Evolutionary conservation across 2,113 vertebrate genomes (phyloP), one percentile per base, ranked within the genome.

Genomic region (Sialia sialis): DNA sequence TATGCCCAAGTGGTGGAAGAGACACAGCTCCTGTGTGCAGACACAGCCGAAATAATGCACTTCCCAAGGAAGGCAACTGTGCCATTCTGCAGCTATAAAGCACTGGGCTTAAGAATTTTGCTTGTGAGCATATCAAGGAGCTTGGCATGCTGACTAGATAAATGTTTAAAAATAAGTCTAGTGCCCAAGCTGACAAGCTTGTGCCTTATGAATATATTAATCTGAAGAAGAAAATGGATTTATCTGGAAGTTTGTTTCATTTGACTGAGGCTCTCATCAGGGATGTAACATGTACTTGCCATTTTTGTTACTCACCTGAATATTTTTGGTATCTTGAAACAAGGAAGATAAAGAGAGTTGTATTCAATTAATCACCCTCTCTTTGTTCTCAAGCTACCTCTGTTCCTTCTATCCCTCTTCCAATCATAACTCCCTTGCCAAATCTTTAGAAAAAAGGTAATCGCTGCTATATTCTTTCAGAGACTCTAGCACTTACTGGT

Each of bases 121-220:
- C 91, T 63, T 73, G 60, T 80, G 87, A 94, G 79, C 90, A 4
- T 95, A 89, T 97, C 87, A 92, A 85, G 79, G 76, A 95, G 68
- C 67, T 95, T 91, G 90, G 93, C 93, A 96, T 83, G 93, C 84
- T 96, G 94, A 95, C 94, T 75, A 97, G 95, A 97, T 96, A 96
- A 96, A 95, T 84, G 94, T 95, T 96, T 95, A 95, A 96, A 97
- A 97, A 96, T 97, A 96, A 97, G 64, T 88, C 93, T 77, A 88
- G 91, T 86, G 75, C n/a, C 90, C 87, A 88, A 83, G 79, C 87
- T 88, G 88, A 93, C 95, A 90, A 83, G 82, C 67, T 74, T 93
- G 46, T 55, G 39, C 59, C 72, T 90, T 93, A 93, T 67, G 22
- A 70, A 83, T 84, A 58, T 69, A 81, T 86, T 83, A 34, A 41